phyloP scores from a whole-genome alignment of 2,113 vertebrate species.

The Hucho hucho region DNA sequence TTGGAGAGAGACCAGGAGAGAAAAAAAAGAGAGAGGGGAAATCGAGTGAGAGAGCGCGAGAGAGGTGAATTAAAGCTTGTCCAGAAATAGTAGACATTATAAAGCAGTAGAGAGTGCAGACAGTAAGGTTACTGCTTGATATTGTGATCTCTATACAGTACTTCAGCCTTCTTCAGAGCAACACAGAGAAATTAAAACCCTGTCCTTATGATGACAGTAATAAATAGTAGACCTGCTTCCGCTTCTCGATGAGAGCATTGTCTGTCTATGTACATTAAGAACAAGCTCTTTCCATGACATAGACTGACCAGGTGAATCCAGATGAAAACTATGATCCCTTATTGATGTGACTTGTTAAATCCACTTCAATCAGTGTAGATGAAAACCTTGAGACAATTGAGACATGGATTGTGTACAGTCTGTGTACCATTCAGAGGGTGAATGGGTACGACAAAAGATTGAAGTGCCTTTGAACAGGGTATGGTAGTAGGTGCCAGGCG shows the following conservation, averaged over 20 bases:
- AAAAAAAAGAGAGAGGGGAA: not conserved
- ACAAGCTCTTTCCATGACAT: too few species aligned
- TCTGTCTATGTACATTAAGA: not conserved
- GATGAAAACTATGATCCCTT: too few species aligned
- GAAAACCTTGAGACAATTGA: too few species aligned
- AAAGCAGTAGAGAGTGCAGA: not conserved
- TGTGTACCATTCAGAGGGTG: too few species aligned
- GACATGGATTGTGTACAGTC: too few species aligned
- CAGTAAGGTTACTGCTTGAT: not conserved
- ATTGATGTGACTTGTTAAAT: too few species aligned
- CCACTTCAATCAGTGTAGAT: too few species aligned
- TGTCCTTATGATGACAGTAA: slow-evolving; percentile 29
- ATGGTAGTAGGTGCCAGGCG: too few species aligned
- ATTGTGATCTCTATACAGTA: slow-evolving; percentile 18
- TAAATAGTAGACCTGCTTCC: slow-evolving; percentile 21
- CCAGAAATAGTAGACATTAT: not conserved
- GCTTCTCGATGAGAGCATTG: slow-evolving; percentile 4
- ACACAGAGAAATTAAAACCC: slow-evolving; percentile 26
- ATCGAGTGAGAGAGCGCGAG: not conserved
- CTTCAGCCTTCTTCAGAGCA: slow-evolving; percentile 7
- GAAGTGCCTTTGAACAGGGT: too few species aligned
- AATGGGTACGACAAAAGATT: too few species aligned
- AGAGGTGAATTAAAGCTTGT: not conserved
- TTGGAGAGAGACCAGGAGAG: not conserved
- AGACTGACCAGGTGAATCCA: too few species aligned